Base-by-base conservation (phyloP, 1,140 invertebrate species). In the Magallana ariakensis region DNA sequence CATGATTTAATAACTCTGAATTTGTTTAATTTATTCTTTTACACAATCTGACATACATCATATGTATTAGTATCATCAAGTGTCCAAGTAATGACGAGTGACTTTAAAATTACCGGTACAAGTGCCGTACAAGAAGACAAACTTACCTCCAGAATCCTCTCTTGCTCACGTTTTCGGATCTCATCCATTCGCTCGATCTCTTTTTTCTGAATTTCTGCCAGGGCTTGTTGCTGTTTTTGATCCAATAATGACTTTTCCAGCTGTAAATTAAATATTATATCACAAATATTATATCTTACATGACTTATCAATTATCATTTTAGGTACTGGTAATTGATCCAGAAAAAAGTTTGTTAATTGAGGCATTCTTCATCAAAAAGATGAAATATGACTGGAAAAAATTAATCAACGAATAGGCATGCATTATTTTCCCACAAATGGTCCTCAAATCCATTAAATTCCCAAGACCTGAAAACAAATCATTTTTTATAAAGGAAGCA, bases 91-190 rank as follows among this genome's bases (percentile, higher is more conserved):
- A 22, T 13, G 15, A 75, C 4, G 33, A 13, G 19, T 75, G 8
- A 33, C 11, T 62, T 62, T n/a, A n/a, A n/a, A n/a, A n/a, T n/a
- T n/a, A n/a, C n/a, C n/a, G n/a, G n/a, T n/a, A 7, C 7, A 16
- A n/a, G 58, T n/a, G 33, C 33, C 33, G 16, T 62, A 6, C 58
- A 80, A 19, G 10, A 55, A 82, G 53, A 1, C 16, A 26, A 26
- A 85, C 91, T 89, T 94, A 96, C 96, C 91, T 98, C 97, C 0
- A 97, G 96, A 87, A 98, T 97, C 86, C 97, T 96, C 91, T 97
- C 97, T 70, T 98, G 97, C 94, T 98, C 98, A 86, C 97, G 96
- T 86, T 97, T 96, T 92, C 98, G 97, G 5, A 97, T 95, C 90
- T 97, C 96, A 91, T 98, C 97, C 6, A 97, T 91, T 22, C 96